Percentiles rank a stretch among this genome's conserved stretches.
Evolutionary conservation across 2,888 invertebrate genomes (phyloP).

Genomic region (Rhyacophila evoluta): DNA sequence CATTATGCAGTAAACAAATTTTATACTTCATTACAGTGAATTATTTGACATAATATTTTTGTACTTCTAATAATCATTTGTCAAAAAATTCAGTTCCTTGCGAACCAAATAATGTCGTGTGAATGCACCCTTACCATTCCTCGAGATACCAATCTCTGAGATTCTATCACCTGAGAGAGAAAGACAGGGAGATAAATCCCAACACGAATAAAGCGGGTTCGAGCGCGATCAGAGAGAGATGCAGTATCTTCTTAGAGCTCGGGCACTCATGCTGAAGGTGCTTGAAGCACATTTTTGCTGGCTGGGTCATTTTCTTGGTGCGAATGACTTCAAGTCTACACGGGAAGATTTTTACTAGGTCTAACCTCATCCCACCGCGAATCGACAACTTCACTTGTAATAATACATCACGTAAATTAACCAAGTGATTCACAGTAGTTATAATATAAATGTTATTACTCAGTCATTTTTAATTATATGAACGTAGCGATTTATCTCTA

Average conservation of each 20-base stretch:
- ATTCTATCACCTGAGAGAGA: slow-evolving; percentile 15
- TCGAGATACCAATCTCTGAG: slow-evolving; percentile 3
- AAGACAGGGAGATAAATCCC: not conserved
- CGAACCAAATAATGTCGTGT: too few relatives aligned
- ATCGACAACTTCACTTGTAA: too few relatives aligned
- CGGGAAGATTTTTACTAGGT: not conserved
- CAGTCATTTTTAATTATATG: too few relatives aligned
- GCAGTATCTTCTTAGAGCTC: not conserved
- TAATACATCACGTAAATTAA: too few relatives aligned
- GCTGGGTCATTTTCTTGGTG: slow-evolving; percentile 10
- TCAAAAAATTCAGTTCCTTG: too few relatives aligned
- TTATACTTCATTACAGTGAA: too few relatives aligned
- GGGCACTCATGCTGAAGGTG: not conserved
- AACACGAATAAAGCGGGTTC: not conserved
- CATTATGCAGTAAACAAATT: too few relatives aligned
- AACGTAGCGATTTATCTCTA: too few relatives aligned
- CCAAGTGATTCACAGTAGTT: too few relatives aligned
- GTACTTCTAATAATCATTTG: too few relatives aligned
- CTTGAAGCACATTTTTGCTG: slow-evolving; percentile 10
- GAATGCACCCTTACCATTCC: not conserved
- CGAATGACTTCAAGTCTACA: not conserved
- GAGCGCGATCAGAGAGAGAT: not conserved
- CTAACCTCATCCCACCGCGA: not conserved
- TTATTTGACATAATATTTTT: too few relatives aligned
- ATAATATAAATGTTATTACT: too few relatives aligned